Conservation (phyloP, 1,140 invertebrate species). For the Drosophila punjabiensis region DNA sequence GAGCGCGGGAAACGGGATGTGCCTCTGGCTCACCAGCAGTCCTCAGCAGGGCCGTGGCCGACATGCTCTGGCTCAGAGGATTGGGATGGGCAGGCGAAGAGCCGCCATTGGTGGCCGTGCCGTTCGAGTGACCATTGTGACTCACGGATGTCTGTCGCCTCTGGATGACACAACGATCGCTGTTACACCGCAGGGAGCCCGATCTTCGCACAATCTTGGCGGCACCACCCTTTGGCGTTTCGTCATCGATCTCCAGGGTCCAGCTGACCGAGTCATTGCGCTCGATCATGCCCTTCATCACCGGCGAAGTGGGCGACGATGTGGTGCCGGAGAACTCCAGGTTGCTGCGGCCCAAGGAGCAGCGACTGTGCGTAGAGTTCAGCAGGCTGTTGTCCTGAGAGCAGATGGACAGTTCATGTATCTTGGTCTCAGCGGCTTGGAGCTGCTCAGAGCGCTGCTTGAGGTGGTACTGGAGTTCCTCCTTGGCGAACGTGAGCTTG, state of each 20-base stretch:
- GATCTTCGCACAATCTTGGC: conserved; percentile 87
- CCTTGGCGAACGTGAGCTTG: conserved; percentile 92
- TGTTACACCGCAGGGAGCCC: conserved; percentile 86
- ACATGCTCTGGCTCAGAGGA: conserved; percentile 87
- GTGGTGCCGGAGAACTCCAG: conserved; percentile 31
- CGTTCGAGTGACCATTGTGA: conserved; percentile 53
- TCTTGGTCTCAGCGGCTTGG: conserved; percentile 63
- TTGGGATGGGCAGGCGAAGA: conserved; percentile 59
- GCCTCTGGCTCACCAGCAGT: conserved; percentile 41
- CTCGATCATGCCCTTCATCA: conserved; percentile 92
- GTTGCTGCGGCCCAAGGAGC: conserved; percentile 31
- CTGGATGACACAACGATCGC: conserved; percentile 78
- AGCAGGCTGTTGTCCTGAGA: conserved; percentile 39
- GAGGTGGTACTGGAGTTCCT: conserved; percentile 94
- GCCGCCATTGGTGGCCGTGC: conserved; percentile 39
- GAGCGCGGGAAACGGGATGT: conserved; percentile 59
- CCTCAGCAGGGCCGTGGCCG: conserved; percentile 85
- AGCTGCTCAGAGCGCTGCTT: conserved; percentile 88
- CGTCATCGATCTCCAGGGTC: conserved; percentile 91
- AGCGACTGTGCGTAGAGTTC: conserved; percentile 17
- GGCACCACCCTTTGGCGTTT: conserved; percentile 89
- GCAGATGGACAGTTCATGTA: conserved; percentile 57
- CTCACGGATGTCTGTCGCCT: conserved; percentile 84
- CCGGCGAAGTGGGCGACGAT: conserved; percentile 87
- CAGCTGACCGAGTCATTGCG: conserved; percentile 94